phyloP scores from a whole-genome alignment of 2,113 vertebrate genomes.

The Leucosticte australis region DNA sequence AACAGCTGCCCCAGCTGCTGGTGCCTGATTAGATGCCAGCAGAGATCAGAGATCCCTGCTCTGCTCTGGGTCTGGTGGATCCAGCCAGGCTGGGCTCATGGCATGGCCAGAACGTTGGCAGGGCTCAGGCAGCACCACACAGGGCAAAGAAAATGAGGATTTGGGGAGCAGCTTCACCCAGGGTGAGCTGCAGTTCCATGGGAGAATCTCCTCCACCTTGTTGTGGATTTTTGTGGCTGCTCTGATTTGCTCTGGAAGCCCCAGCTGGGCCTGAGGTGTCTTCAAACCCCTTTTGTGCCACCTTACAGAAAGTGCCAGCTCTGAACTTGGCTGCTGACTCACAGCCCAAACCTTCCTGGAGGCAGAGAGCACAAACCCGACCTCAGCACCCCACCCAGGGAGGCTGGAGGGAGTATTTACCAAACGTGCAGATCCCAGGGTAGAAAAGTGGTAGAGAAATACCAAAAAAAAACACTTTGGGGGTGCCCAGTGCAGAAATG shows the following conservation, averaged over 20 bases:
- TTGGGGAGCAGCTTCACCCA: neutral
- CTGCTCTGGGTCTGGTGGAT: too few species aligned
- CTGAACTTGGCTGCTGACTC: neutral
- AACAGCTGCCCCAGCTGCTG: neutral
- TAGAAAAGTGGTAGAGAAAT: neutral
- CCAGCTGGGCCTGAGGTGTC: neutral
- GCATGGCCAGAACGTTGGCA: neutral
- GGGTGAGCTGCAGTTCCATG: rapidly evolving
- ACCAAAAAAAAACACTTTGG: too few species aligned
- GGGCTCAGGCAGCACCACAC: neutral
- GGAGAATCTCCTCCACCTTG: neutral
- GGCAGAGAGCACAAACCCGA: neutral
- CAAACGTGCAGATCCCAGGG: neutral
- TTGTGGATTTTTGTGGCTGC: neutral
- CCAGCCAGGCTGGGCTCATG: neutral
- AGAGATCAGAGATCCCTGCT: neutral
- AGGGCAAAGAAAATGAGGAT: neutral
- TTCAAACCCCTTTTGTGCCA: neutral
- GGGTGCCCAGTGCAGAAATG: too few species aligned
- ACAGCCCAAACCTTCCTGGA: neutral
- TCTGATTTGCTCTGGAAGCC: neutral
- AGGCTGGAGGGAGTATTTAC: neutral
- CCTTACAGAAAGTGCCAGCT: rapidly evolving
- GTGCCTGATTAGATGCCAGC: slow-evolving; percentile 18
- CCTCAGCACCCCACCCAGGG: neutral